Conservation (phyloP, 2,797 vertebrate species). For the Myoxocephalus aenaeus region DNA sequence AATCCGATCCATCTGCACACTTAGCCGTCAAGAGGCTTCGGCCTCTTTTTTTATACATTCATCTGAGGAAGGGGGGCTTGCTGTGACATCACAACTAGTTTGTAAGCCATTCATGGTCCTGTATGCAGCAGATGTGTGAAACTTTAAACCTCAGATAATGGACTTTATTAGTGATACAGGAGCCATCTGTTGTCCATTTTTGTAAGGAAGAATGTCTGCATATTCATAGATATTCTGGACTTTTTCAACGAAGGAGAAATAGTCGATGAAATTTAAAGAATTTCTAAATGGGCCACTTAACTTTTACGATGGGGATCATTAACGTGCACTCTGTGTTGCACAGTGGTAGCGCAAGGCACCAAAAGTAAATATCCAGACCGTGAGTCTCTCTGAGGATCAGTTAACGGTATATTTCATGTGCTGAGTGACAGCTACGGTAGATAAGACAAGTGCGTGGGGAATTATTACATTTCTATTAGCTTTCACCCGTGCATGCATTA, state of each 20-base stretch:
- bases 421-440: not conserved
- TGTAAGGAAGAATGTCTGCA: not conserved
- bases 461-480: constrained; percentile 19
- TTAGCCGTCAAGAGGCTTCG: not conserved
- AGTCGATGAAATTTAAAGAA: not conserved
- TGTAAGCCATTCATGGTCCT: not conserved
- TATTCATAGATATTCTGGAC: constrained; percentile 2
- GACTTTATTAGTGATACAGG: not conserved
- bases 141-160: not conserved
- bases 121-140: not conserved
- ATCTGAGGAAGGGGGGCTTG: not conserved
- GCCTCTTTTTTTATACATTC: not conserved
- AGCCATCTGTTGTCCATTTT: not conserved
- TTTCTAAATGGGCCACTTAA: not conserved
- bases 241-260: not conserved
- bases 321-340: constrained; percentile 10
- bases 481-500: not conserved
- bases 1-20: not conserved
- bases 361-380: constrained; percentile 15
- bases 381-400: constrained; percentile 20
- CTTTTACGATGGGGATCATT: not conserved
- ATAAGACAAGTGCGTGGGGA: constrained; percentile 7
- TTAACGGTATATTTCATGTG: constrained; percentile 31
- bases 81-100: not conserved
- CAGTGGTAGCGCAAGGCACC: not conserved